phyloP scores from a whole-genome alignment of 2,113 vertebrate species.

The Daboia siamensis region DNA sequence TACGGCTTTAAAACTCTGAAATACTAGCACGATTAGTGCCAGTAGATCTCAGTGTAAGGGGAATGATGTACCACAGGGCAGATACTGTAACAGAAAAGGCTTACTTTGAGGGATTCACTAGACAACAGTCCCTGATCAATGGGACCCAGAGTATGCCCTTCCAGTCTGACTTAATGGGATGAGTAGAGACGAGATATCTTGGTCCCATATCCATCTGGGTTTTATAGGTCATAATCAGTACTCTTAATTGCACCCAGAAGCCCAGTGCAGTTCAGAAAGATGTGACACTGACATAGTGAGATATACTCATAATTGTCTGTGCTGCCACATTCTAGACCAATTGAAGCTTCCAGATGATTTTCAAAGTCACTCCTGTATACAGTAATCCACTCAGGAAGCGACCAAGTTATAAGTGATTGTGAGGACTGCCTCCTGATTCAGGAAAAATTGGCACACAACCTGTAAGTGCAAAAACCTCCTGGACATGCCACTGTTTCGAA shows the following conservation, averaged over 20 bases:
- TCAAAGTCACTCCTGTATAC: not conserved
- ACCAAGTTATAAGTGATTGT: not conserved
- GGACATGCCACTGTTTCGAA: not conserved
- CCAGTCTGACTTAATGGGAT: not conserved
- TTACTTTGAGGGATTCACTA: not conserved
- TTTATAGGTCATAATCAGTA: not conserved
- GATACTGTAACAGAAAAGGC: not conserved
- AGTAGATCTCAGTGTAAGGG: not conserved
- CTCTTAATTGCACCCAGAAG: not conserved
- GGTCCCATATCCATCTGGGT: not conserved
- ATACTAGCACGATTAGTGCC: not conserved
- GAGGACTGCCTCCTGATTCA: not conserved
- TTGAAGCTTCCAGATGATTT: not conserved
- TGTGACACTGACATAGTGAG: not conserved
- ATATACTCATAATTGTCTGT: not conserved
- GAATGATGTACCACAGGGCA: not conserved
- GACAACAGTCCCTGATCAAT: not conserved
- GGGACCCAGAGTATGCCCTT: not conserved
- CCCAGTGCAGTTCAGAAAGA: not conserved
- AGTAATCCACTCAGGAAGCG: not conserved
- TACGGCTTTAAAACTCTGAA: not conserved
- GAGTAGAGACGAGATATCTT: not conserved
- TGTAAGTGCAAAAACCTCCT: not conserved
- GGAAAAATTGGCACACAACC: not conserved
- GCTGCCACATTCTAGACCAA: not conserved